These are phyloP conservation scores for Dolichopus griseipennis DNA, from an alignment of 2,888 invertebrate genomes.

Conservation along the genomic window DNA sequence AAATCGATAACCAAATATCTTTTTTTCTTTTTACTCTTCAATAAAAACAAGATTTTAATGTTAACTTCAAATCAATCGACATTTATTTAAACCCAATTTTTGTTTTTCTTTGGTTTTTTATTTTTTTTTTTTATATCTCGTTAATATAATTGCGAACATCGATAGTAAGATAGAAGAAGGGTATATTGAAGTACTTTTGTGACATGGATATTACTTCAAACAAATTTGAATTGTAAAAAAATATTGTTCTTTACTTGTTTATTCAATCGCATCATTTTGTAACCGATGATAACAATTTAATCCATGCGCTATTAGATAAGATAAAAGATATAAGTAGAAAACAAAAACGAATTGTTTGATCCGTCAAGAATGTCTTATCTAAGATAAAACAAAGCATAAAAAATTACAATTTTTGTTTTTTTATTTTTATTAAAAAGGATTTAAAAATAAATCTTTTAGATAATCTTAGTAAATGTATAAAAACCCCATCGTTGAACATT, in stretches of 20 bases:
- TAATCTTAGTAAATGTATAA: neutral
- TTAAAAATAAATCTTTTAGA: neutral
- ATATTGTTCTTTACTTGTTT: too few relatives aligned
- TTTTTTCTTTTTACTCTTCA: too few relatives aligned
- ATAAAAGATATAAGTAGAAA: too few relatives aligned
- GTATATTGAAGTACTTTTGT: neutral
- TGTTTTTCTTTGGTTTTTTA: neutral
- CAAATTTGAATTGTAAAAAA: neutral
- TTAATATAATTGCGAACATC: too few relatives aligned
- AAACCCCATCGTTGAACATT: neutral
- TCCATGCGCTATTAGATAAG: neutral
- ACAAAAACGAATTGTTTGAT: neutral
- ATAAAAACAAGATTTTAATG: too few relatives aligned
- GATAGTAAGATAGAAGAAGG: too few relatives aligned
- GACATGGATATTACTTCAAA: neutral
- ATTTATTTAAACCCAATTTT: conserved; percentile 1
- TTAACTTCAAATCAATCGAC: neutral
- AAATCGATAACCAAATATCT: too few relatives aligned
- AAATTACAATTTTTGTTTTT: neutral
- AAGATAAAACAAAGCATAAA: neutral
- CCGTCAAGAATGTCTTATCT: neutral
- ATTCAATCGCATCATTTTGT: neutral
- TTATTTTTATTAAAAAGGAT: neutral
- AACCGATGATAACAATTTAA: neutral
- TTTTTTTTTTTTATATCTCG: too few relatives aligned